Evolutionary conservation across 37 sponge, comb jelly and placozoan species (phyloP), one percentile per base, ranked within the genome.

Genomic region (Cliona cf. orientalis): DNA sequence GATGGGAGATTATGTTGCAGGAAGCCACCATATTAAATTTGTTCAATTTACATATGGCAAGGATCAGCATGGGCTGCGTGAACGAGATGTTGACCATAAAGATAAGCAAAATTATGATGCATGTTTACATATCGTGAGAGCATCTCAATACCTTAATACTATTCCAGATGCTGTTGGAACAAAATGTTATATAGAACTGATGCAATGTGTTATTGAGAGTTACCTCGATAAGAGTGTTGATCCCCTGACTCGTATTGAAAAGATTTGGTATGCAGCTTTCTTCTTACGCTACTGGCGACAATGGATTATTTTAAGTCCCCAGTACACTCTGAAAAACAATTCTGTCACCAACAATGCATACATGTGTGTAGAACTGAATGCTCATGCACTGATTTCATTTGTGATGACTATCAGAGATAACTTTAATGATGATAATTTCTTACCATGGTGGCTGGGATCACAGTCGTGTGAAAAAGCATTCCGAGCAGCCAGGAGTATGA

Each of bases 361-460:
- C 49, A 39, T 67, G 58, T 77, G 80, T 45, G 66, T 83, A 57
- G 90, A 83, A 56, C 69, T 89, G 5, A 83, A 89, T 83, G 90
- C 79, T 9, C 84, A 83, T 73, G 67, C 84, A 7, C 34, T 83
- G 29, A 65, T 83, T 26, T 72, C 34, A 42, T 56, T 78, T 33
- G 17, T 83, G 1, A 34, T 40, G 25, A 78, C 72, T 9, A 2
- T 83, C 44, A 35, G 59, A 22, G 29, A 49, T 23, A n/a, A n/a
- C 5, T 21, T 42, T 23, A 3, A 65, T 38, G 38, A 19, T 58
- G 62, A 69, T 11, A 58, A 3, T 12, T 87, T 81, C 58, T 6
- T 75, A 17, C 85, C 90, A 36, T 84, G 90, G 90, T 3, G 74
- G 69, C 46, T 90, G 26, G 90, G 85, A 1, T 90, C 85, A 1